Base-by-base conservation (phyloP, 35 echinoderm and acorn worm species). In the Hemicentrotus pulcherrimus region DNA sequence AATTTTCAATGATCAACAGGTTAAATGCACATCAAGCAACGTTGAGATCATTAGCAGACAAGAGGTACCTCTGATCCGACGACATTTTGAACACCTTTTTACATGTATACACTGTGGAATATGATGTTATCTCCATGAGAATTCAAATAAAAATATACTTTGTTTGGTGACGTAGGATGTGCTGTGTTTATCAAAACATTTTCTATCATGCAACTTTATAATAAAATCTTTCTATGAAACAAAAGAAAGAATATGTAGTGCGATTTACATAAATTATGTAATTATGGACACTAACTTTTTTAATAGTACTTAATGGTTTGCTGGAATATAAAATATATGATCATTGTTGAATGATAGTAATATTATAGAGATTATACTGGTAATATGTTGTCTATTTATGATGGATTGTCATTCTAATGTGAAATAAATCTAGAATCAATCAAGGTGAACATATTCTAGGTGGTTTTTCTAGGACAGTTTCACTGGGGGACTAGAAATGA, bases 301-400 rank as follows among this genome's bases (percentile, higher is more conserved):
- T 78, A 78, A 78, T 78, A 78, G 65, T 78, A 78, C 65, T 78
- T 78, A 78, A 78, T n/a, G 65, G 28, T 78, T 78, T n/a, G 28
- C 18, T 78, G 65, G 65, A 78, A 78, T 78, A 28, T 78, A 78
- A 78, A 78, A 7, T 78, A 78, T 78, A n/a, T 78, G 28, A 78
- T 78, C 19, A 78, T 78, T 28, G 65, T 78, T 78, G 65, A 78
- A n/a, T 78, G 65, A 78, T 78, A 7, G 19, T 18, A 78, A 78
- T 78, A 78, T 78, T 78, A 78, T 78, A 78, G 65, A 78, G 24
- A 78, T 55, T 55, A 55, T 55, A 55, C 50, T 55, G 12, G 50
- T 55, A 55, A 55, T 59, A 9, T 59, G 24, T 78, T 78, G 65
- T 78, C 65, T 78, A 78, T 78, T 78, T 78, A 78, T 78, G 22